A percentile compares a stretch with the other conserved stretches of the same genome.
These are phyloP conservation scores for Furcifer pardalis DNA, from an alignment of 2,797 vertebrate genomes.

Conservation along the genomic window DNA sequence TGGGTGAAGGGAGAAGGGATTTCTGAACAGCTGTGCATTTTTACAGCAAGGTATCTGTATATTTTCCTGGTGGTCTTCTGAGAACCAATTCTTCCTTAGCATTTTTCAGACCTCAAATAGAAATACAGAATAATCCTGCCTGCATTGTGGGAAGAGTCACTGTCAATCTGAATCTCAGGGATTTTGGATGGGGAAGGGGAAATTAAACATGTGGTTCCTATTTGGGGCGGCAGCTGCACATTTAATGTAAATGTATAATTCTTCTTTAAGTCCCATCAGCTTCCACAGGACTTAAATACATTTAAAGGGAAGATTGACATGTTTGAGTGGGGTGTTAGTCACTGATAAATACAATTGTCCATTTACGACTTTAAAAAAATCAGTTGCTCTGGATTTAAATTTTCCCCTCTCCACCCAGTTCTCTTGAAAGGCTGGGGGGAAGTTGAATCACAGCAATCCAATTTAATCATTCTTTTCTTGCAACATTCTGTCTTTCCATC, in stretches of 20 bases:
- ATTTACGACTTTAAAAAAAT: neutral
- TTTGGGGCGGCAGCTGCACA: neutral
- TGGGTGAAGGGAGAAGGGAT: neutral
- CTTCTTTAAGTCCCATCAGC: neutral
- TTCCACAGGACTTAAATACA: conserved; percentile 10
- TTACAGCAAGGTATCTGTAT: no score
- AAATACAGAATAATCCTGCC: no score
- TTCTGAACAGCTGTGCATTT: neutral
- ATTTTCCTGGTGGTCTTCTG: no score
- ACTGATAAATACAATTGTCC: conserved; percentile 12
- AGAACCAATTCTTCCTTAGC: no score
- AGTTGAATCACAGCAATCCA: conserved; percentile 45
- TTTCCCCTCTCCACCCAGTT: neutral
- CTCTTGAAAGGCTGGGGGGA: neutral
- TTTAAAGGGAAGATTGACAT: neutral
- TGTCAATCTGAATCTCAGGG: neutral
- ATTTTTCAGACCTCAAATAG: no score
- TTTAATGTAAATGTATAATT: neutral
- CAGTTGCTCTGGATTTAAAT: neutral
- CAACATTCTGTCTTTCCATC: conserved; percentile 41
- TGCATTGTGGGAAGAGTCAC: neutral
- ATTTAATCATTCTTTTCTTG: conserved; percentile 44
- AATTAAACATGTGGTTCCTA: neutral
- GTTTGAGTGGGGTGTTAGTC: neutral
- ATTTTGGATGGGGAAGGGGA: neutral